Evolutionary conservation across 2,888 invertebrate species (phyloP).

Genomic region (Drosophila helvetica): DNA sequence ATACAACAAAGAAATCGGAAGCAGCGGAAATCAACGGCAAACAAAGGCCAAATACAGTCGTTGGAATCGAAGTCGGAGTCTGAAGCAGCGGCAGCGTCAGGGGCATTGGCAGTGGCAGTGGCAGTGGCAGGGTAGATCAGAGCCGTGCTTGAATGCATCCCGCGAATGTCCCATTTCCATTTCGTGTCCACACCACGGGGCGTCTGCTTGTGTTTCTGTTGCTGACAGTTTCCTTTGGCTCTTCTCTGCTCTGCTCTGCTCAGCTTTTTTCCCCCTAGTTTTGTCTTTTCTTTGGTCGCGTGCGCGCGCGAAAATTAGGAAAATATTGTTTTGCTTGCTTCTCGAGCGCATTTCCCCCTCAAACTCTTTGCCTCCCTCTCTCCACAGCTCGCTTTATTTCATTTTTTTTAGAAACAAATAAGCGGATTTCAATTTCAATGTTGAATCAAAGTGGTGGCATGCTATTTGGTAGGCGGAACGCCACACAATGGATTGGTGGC

Average conservation of each 20-base stretch:
- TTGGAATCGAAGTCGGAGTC: too few species aligned
- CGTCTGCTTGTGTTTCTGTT: constrained; percentile 62
- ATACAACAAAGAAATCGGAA: constrained; percentile 75
- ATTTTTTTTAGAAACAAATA: constrained; percentile 39
- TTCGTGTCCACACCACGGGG: constrained; percentile 22
- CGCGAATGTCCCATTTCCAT: constrained; percentile 8
- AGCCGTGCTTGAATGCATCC: too few species aligned
- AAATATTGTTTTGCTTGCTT: constrained; percentile 62
- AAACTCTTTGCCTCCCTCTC: background rate
- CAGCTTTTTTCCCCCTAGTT: constrained; percentile 17
- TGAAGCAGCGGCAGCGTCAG: too few species aligned
- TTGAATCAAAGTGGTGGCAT: constrained; percentile 61
- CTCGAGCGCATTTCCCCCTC: background rate
- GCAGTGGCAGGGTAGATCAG: too few species aligned
- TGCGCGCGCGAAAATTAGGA: constrained; percentile 74
- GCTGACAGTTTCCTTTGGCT: constrained; percentile 74
- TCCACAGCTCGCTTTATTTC: constrained; percentile 3
- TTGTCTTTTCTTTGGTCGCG: constrained; percentile 65
- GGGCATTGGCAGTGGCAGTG: too few species aligned
- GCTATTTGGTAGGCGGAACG: constrained; percentile 27
- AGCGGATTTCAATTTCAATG: constrained; percentile 74
- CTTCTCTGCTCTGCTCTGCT: constrained; percentile 10
- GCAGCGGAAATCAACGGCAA: constrained; percentile 73
- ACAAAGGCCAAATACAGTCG: constrained; percentile 61
- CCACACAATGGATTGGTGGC: background rate